Conservation (phyloP, 2,888 invertebrate genomes). For the Oligia fasciuncula region DNA sequence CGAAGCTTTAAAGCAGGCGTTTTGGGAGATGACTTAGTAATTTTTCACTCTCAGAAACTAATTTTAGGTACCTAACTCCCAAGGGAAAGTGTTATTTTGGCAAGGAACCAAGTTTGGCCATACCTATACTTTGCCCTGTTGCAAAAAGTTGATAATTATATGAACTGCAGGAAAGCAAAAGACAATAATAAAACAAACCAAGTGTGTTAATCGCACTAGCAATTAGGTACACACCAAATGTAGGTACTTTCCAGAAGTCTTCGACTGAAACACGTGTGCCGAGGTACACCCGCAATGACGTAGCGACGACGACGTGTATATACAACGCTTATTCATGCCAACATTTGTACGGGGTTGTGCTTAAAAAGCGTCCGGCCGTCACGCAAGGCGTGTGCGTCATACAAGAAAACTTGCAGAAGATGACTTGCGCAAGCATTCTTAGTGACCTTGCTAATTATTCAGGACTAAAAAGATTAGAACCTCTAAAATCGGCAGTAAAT, state of each 20-base stretch:
- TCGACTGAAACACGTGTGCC: conserved; percentile 1
- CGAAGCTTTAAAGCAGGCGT: background rate
- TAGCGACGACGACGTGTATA: background rate
- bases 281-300: background rate
- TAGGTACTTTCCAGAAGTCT: background rate
- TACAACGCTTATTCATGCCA: conserved; percentile 4
- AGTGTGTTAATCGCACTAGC: background rate
- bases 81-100: no score
- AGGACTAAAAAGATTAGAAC: background rate
- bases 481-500: background rate
- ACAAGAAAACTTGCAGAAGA: background rate
- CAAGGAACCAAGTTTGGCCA: background rate
- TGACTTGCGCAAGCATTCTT: background rate
- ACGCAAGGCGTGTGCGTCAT: background rate
- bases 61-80: background rate
- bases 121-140: background rate
- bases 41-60: background rate
- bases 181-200: background rate
- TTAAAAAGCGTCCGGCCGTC: background rate
- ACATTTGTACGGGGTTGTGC: background rate
- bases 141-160: background rate
- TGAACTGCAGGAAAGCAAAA: background rate
- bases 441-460: background rate
- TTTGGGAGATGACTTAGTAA: background rate
- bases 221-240: background rate